phyloP scores from a whole-genome alignment of 2,888 invertebrate genomes.

The Drosophila multiciliata region DNA sequence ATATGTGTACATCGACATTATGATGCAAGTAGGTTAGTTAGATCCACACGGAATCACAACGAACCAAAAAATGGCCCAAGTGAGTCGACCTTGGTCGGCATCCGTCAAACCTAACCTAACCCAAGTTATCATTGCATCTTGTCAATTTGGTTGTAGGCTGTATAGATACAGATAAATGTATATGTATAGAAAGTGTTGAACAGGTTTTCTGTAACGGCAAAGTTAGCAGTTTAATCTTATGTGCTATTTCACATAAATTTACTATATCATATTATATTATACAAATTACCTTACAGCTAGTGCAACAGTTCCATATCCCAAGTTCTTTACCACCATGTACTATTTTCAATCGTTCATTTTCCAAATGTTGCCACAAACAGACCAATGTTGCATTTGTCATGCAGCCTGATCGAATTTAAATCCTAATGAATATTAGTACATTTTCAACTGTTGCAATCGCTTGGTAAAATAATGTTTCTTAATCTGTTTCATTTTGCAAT shows the following conservation, averaged over 20 bases:
- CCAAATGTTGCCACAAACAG: neutral
- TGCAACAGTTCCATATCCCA: constrained; percentile 8
- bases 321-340: constrained; percentile 2
- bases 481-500: neutral
- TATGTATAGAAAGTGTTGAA: neutral
- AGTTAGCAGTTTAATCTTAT: constrained; percentile 7
- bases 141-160: neutral
- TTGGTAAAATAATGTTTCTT: neutral
- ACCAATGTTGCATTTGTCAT: neutral
- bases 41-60: neutral
- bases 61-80: too few relatives aligned
- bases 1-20: constrained; percentile 22
- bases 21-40: constrained; percentile 12
- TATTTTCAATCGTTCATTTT: neutral
- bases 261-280: neutral
- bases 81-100: too few relatives aligned
- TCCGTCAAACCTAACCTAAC: too few relatives aligned
- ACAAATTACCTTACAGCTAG: neutral
- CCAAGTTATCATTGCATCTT: neutral
- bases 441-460: constrained; percentile 1
- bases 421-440: neutral
- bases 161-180: neutral
- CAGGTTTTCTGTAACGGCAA: neutral
- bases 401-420: neutral
- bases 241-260: constrained; percentile 27